These are phyloP conservation scores for Stenchaetothrips biformis DNA, from an alignment of 2,888 invertebrate species.

Conservation along the genomic window DNA sequence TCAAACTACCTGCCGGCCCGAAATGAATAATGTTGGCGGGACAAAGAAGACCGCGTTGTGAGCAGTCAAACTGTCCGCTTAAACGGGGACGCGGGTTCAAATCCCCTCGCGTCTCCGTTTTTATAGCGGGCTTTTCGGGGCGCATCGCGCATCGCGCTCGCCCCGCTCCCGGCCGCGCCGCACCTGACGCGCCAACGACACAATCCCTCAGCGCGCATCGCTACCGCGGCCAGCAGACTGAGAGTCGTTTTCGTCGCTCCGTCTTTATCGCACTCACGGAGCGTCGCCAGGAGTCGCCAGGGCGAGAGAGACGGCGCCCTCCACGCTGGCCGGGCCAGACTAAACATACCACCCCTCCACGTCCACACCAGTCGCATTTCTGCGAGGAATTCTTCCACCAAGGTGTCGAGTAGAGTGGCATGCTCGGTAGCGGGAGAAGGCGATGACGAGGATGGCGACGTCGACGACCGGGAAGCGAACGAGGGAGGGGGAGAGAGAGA, in stretches of 20 bases:
- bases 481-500: not conserved
- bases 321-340: not conserved
- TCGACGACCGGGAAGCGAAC: no score
- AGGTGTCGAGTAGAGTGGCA: not conserved
- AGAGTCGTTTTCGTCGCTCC: no score
- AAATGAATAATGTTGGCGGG: no score
- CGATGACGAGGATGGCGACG: not conserved
- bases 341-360: not conserved
- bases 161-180: not conserved
- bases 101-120: not conserved
- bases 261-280: not conserved
- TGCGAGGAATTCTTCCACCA: not conserved
- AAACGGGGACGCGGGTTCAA: not conserved
- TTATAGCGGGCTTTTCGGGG: no score
- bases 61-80: no score
- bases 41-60: no score
- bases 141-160: no score
- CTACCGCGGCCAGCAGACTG: not conserved
- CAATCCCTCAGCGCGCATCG: not conserved
- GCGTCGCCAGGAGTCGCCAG: not conserved
- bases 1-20: no score
- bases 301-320: no score
- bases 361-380: not conserved
- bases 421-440: not conserved
- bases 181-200: not conserved